phyloP scores from a whole-genome alignment of 2,797 vertebrate species.

The Premnoplex brunnescens region DNA sequence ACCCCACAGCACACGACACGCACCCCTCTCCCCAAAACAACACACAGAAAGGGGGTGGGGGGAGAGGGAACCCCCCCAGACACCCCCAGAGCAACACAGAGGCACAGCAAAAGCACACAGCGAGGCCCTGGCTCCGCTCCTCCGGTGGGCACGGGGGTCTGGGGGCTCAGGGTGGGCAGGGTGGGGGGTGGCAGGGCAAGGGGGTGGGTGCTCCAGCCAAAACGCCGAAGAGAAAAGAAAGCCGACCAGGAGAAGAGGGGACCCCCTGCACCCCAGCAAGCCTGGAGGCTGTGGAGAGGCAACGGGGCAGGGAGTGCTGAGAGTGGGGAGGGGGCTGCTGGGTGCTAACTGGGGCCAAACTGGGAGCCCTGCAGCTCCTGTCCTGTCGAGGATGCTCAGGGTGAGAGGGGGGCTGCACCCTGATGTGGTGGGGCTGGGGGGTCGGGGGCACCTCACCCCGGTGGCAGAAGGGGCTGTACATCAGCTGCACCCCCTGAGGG shows the following conservation, averaged over 20 bases:
- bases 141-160: accelerated
- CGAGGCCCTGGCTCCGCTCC: background rate
- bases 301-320: background rate
- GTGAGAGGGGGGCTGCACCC: background rate
- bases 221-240: background rate
- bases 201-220: background rate
- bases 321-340: background rate
- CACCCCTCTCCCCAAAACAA: background rate
- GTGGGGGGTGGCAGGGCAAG: background rate
- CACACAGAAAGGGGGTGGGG: background rate
- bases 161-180: no score
- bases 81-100: conserved; percentile 13
- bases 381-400: background rate
- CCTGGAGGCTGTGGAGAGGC: background rate
- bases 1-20: conserved; percentile 9
- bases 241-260: background rate
- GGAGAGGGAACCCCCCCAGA: accelerated
- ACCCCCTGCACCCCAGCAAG: background rate
- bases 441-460: accelerated
- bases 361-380: background rate
- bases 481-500: background rate
- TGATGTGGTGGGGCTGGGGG: accelerated
- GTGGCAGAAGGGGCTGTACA: background rate
- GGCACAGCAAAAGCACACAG: conserved; percentile 58
- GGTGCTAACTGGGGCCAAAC: background rate